phyloP scores from a whole-genome alignment of 2,113 vertebrate species.

The Gallinago paraguaiae region DNA sequence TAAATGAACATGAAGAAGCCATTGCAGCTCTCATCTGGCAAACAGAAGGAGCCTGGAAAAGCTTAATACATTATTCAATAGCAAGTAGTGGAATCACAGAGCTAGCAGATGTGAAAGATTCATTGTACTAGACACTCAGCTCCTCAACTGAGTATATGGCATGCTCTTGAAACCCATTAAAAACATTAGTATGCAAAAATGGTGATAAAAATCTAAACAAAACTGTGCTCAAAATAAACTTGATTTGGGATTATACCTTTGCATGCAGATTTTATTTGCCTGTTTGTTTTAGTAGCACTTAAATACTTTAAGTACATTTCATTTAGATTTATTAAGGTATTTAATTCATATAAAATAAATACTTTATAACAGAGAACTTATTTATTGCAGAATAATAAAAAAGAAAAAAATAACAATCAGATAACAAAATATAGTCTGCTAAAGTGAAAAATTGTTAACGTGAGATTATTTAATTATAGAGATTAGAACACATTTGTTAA shows the following conservation, averaged over 20 bases:
- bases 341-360: conserved; percentile 3
- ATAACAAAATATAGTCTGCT: background rate
- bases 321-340: conserved; percentile 6
- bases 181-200: conserved; percentile 17
- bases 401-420: background rate
- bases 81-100: conserved; percentile 12
- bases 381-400: background rate
- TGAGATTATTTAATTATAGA: background rate
- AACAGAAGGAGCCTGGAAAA: background rate
- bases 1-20: conserved; percentile 19
- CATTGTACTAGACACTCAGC: background rate
- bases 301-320: background rate
- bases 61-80: conserved; percentile 53
- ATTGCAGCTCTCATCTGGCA: background rate
- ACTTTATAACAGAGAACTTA: background rate
- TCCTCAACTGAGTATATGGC: background rate
- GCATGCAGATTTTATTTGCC: background rate
- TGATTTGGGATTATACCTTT: background rate
- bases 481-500: background rate
- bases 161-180: background rate
- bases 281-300: background rate
- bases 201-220: conserved; percentile 26
- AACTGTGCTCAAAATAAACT: background rate
- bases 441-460: background rate
- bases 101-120: conserved; percentile 27